Evolutionary conservation across 2,888 invertebrate genomes (phyloP).

Genomic region (Xestia sexstrigata): DNA sequence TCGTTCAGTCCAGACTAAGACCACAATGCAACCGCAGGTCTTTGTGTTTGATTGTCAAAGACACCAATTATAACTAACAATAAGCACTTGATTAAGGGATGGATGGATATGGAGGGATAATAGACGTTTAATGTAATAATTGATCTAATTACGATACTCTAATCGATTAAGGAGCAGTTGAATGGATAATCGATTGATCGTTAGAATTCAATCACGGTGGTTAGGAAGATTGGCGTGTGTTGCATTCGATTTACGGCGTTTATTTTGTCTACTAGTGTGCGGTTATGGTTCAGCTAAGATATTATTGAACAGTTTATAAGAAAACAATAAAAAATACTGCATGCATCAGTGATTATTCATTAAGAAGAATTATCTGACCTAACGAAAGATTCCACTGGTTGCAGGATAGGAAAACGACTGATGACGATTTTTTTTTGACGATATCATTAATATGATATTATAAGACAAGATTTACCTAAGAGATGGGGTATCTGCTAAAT

Average conservation of each 20-base stretch:
- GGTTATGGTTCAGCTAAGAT: background rate
- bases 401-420: background rate
- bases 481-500: too few species aligned
- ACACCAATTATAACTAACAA: conserved; percentile 52
- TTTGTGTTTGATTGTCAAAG: conserved; percentile 34
- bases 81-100: conserved; percentile 46
- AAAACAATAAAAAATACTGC: background rate
- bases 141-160: conserved; percentile 46
- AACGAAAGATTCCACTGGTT: background rate
- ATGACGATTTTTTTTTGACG: too few species aligned
- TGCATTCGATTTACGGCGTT: background rate
- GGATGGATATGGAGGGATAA: conserved; percentile 26
- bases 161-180: conserved; percentile 34
- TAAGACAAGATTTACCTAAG: background rate
- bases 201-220: conserved; percentile 29
- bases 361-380: background rate
- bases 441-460: background rate
- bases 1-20: conserved; percentile 3
- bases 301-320: background rate
- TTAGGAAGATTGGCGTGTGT: conserved; percentile 4
- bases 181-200: conserved; percentile 38
- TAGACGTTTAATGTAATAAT: conserved; percentile 36
- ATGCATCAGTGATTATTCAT: background rate
- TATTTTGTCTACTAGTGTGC: background rate
- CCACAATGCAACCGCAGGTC: conserved; percentile 50